phyloP scores from a whole-genome alignment of 2,888 invertebrate species.

The Plebejus anna region DNA sequence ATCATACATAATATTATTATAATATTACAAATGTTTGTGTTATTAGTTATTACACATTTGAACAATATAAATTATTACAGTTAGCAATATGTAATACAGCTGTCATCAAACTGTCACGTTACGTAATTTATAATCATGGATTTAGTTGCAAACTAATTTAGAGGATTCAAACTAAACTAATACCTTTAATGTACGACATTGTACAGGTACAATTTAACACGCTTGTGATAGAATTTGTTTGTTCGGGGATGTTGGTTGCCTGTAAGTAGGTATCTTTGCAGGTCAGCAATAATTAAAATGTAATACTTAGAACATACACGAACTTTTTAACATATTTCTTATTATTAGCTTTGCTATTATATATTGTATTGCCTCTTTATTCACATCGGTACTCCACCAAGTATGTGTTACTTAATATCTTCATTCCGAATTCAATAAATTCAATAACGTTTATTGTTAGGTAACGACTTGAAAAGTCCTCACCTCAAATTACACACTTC shows the following conservation, averaged over 20 bases:
- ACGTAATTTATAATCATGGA: neutral
- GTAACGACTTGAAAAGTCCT: conserved; percentile 10
- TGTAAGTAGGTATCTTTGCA: neutral
- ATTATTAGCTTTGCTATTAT: neutral
- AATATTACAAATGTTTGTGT: neutral
- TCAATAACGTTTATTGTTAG: conserved; percentile 8
- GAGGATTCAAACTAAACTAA: neutral
- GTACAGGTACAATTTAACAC: neutral
- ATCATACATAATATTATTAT: too few relatives aligned
- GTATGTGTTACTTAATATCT: neutral
- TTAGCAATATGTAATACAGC: neutral
- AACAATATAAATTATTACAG: neutral
- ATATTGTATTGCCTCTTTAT: neutral
- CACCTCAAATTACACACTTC: conserved; percentile 15
- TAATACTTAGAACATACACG: neutral
- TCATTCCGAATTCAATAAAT: neutral
- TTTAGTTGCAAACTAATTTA: conserved; percentile 8
- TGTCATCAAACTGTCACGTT: neutral
- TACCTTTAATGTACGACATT: neutral
- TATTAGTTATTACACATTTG: neutral
- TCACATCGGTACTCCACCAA: neutral
- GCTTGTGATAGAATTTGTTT: neutral
- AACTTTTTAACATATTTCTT: neutral
- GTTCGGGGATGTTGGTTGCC: neutral
- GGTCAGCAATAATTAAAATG: neutral